These are phyloP conservation scores for Quadroppia sp. DNA, from an alignment of 2,888 invertebrate genomes.

Conservation along the genomic window DNA sequence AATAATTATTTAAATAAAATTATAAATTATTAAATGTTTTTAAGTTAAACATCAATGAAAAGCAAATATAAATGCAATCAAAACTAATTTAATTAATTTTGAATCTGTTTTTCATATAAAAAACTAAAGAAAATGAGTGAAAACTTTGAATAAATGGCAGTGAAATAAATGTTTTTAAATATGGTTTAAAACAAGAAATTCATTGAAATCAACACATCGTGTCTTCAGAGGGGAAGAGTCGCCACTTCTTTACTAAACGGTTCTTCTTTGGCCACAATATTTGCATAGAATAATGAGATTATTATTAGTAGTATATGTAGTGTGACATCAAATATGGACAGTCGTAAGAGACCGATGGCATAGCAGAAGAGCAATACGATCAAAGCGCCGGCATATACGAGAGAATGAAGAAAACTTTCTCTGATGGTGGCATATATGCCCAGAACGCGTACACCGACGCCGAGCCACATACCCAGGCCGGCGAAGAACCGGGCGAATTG, in stretches of 20 bases:
- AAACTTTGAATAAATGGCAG: too few relatives aligned
- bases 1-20: too few relatives aligned
- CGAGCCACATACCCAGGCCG: neutral
- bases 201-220: neutral
- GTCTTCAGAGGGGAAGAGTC: neutral
- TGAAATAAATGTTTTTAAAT: too few relatives aligned
- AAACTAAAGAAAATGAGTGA: too few relatives aligned
- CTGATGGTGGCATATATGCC: neutral
- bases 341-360: neutral
- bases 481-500: neutral
- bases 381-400: neutral
- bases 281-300: neutral
- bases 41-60: too few relatives aligned
- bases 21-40: too few relatives aligned
- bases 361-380: neutral
- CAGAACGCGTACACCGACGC: neutral
- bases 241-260: slow-evolving; percentile 13
- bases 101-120: too few relatives aligned
- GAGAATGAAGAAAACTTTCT: neutral
- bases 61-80: too few relatives aligned
- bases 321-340: slow-evolving; percentile 3
- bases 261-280: neutral
- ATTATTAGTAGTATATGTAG: neutral
- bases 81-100: too few relatives aligned
- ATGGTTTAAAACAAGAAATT: too few relatives aligned